A percentile compares a stretch with the other conserved stretches of the same genome.
Evolutionary conservation across 1,140 invertebrate species (phyloP).

Genomic region (Drosophila kepulauana): DNA sequence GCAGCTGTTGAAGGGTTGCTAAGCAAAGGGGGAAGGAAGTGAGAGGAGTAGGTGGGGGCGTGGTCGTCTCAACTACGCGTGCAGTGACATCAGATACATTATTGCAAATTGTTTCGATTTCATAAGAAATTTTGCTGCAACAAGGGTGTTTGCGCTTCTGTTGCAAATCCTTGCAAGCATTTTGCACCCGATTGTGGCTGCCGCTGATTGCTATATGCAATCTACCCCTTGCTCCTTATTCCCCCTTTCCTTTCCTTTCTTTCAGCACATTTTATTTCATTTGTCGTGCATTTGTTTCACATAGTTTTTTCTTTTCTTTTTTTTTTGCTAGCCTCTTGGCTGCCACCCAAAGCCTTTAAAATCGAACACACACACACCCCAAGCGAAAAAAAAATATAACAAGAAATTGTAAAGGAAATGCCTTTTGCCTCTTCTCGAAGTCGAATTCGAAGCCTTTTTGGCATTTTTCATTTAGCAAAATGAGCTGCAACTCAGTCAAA

Average conservation of each 20-base stretch:
- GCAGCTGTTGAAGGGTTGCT: constrained; percentile 41
- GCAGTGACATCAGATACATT: constrained; percentile 81
- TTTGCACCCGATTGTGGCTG: constrained; percentile 43
- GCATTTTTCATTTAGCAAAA: constrained; percentile 71
- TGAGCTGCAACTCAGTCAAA: constrained; percentile 51
- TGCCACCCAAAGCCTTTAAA: constrained; percentile 56
- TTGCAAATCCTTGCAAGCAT: constrained; percentile 53
- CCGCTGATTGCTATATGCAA: constrained; percentile 66
- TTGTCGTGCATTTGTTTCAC: constrained; percentile 72
- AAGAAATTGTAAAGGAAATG: background rate
- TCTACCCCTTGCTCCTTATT: constrained; percentile 19
- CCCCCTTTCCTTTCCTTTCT: background rate
- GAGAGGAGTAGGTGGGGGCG: constrained; percentile 2
- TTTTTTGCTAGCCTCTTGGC: constrained; percentile 50
- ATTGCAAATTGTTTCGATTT: constrained; percentile 83
- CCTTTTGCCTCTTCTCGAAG: background rate
- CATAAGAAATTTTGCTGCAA: constrained; percentile 70
- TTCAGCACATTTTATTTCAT: constrained; percentile 69
- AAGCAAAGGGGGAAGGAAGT: background rate
- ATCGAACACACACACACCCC: constrained; percentile 7
- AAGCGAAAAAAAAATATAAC: too few relatives aligned
- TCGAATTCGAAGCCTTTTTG: constrained; percentile 43
- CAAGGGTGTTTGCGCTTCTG: constrained; percentile 26
- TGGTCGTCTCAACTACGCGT: constrained; percentile 49
- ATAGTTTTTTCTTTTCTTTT: constrained; percentile 18